phyloP scores from a whole-genome alignment of 2,113 vertebrate genomes.

The Urocynchramus pylzowi region DNA sequence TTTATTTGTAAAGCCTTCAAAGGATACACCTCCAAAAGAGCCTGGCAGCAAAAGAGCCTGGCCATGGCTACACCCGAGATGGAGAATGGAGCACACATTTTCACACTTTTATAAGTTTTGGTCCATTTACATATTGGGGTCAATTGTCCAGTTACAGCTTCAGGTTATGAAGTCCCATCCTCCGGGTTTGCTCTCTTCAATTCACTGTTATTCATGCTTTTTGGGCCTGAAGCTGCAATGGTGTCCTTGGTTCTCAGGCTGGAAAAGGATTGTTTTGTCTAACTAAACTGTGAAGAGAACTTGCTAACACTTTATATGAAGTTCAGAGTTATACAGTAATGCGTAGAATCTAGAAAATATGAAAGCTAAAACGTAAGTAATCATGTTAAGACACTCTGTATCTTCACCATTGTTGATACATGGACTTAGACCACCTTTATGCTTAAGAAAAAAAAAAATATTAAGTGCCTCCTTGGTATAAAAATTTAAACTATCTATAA shows the following conservation, averaged over 20 bases:
- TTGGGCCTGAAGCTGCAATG: neutral
- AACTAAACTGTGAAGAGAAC: neutral
- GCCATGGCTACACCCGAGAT: neutral
- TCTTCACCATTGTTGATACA: neutral
- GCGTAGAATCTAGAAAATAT: neutral
- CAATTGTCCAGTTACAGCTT: neutral
- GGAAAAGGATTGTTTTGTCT: neutral
- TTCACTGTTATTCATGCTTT: neutral
- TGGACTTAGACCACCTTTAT: neutral
- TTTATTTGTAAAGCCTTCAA: neutral
- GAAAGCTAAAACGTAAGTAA: neutral
- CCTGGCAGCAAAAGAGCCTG: neutral
- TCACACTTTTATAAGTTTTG: neutral
- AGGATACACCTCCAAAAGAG: no score
- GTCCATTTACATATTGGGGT: neutral
- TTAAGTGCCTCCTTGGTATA: neutral
- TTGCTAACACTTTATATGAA: neutral
- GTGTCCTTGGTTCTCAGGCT: neutral
- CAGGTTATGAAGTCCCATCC: neutral
- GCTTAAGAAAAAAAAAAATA: neutral
- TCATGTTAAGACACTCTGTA: neutral
- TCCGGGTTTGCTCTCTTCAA: neutral
- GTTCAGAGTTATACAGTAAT: neutral
- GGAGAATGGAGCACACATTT: accelerated
- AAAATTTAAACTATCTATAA: neutral